These are phyloP conservation scores for Xiphydria camelus DNA, from an alignment of 2,888 invertebrate genomes.

Conservation along the genomic window DNA sequence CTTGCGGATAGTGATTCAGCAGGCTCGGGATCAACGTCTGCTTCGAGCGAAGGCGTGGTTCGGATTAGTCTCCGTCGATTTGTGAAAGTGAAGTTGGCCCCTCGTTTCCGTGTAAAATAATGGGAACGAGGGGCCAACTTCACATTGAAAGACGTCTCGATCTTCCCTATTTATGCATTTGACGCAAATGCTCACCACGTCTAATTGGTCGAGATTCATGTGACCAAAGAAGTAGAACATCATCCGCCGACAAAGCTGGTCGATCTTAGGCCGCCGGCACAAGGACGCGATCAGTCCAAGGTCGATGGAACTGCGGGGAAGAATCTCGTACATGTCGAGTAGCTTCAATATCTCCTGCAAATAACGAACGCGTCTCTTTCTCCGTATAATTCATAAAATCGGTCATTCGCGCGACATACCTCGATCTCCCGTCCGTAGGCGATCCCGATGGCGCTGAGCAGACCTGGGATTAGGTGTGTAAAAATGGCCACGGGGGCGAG, in stretches of 20 bases:
- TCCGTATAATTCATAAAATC: no score
- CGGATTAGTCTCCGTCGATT: no score
- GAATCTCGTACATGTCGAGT: conserved; percentile 35
- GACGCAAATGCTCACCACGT: conserved; percentile 32
- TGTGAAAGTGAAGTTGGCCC: no score
- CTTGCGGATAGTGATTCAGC: conserved; percentile 42
- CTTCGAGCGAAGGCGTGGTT: conserved; percentile 3
- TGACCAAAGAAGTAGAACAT: conserved; percentile 33
- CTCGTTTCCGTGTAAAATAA: no score
- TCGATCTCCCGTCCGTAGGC: no score
- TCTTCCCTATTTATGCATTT: no score
- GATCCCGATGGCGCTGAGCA: neutral
- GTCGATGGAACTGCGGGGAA: conserved; percentile 32
- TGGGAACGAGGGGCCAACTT: no score
- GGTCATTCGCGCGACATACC: no score
- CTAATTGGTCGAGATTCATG: conserved; percentile 34
- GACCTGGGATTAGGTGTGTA: conserved; percentile 8
- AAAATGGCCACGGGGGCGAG: conserved; percentile 37
- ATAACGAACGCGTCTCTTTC: no score
- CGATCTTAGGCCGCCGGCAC: conserved; percentile 33
- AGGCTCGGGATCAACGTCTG: conserved; percentile 34
- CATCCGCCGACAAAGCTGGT: conserved; percentile 32
- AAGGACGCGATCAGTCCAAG: conserved; percentile 27
- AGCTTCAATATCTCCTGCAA: conserved; percentile 35
- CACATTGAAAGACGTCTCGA: no score